Evolutionary conservation across 1,140 invertebrate genomes (phyloP), one percentile per base, ranked within the genome.

Genomic region (Sipha flava): DNA sequence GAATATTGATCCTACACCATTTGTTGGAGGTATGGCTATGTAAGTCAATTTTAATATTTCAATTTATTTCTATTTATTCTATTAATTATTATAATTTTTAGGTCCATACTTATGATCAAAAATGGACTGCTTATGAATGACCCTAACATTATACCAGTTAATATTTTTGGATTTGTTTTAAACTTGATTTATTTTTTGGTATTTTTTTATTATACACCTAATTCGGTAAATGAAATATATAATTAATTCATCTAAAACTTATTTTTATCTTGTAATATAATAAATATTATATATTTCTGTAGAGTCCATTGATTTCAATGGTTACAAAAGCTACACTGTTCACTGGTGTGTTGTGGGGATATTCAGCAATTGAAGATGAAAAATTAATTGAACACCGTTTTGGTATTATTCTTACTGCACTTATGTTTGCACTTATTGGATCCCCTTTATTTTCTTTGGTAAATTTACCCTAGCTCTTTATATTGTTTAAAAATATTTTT

Each of bases 11-110:
- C 85, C 90, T 37, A 89, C 89, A 83, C 90, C 91, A 1, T 93
- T 94, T 85, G 82, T 92, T 52, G 92, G 92, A 54, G 92, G 92
- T 85, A 83, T 91, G 83, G 88, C 90, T 81, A 89, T 94, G 92
- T 93, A 85, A 90, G 91, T 90, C 80, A 37, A 66, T 77, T 59
- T 23, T 31, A 64, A 40, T 68, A 1, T 82, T 79, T 18, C 10
- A 64, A 52, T 47, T 68, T 14, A 29, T n/a, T 45, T 47, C n/a
- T n/a, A 0, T 70, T 47, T 10, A 29, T 29, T 1, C n/a, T n/a
- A n/a, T n/a, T 43, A 26, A 26, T 45, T 26, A 26, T 2, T 43
- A 29, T 68, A 68, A 82, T 47, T 66, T 83, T 72, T 79, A 94
- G 92, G 85, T 88, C 88, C 45, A 84, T 91, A 62, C 85, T 94